phyloP scores from a whole-genome alignment of 2,888 invertebrate genomes.

The Lasioglossum leucozonium region DNA sequence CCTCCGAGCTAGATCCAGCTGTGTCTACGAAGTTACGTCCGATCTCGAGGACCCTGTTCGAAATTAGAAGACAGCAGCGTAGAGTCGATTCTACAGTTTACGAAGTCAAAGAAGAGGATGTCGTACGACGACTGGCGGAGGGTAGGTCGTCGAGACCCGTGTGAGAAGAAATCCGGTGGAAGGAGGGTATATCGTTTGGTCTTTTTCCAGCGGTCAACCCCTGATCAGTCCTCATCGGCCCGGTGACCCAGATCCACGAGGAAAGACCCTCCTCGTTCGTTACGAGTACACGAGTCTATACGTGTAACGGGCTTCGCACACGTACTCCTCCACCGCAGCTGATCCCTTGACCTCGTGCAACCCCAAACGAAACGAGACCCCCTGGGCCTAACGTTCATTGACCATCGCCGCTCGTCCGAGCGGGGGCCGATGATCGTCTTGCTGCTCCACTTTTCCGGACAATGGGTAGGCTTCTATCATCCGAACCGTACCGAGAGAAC shows the following conservation, averaged over 20 bases:
- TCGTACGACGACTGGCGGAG: not conserved
- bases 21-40: not conserved
- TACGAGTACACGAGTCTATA: slow-evolving; percentile 58
- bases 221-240: slow-evolving; percentile 82
- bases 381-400: slow-evolving; percentile 71
- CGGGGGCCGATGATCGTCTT: slow-evolving; percentile 30
- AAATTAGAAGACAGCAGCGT: not conserved
- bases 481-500: not conserved
- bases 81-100: not conserved
- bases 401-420: slow-evolving; percentile 52
- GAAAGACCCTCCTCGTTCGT: slow-evolving; percentile 74
- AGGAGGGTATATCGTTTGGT: slow-evolving; percentile 60
- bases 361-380: slow-evolving; percentile 76
- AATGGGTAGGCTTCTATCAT: not conserved
- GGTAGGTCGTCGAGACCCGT: not conserved
- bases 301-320: slow-evolving; percentile 50
- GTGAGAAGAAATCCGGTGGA: slow-evolving; percentile 69
- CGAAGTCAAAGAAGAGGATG: not conserved
- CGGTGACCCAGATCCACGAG: slow-evolving; percentile 82
- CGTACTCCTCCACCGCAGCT: slow-evolving; percentile 73
- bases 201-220: slow-evolving; percentile 81
- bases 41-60: not conserved
- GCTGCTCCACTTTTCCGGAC: slow-evolving; percentile 19
- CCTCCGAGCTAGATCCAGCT: not conserved
- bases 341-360: slow-evolving; percentile 81